phyloP scores from a whole-genome alignment of 2,888 invertebrate species.

The Linnaemya tessellans region DNA sequence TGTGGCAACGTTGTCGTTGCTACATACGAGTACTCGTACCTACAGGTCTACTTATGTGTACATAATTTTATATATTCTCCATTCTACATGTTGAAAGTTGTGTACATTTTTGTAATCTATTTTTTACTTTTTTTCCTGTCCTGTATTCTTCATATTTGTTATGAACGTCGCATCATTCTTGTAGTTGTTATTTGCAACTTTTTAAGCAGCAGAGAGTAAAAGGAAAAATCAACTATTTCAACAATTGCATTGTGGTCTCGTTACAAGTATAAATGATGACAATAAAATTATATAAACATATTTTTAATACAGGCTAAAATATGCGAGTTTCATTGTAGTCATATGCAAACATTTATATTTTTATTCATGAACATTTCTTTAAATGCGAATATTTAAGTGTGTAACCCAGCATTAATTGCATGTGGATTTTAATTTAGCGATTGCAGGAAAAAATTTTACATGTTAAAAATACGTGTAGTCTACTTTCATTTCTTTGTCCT shows the following conservation, averaged over 20 bases:
- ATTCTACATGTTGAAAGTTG: slow-evolving; percentile 35
- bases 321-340: slow-evolving; percentile 54
- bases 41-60: background rate
- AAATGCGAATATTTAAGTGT: background rate
- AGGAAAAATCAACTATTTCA: slow-evolving; percentile 40
- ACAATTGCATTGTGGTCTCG: slow-evolving; percentile 68
- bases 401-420: slow-evolving; percentile 19
- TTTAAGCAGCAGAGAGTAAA: background rate
- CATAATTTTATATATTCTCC: background rate
- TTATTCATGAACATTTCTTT: slow-evolving; percentile 22
- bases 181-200: slow-evolving; percentile 18
- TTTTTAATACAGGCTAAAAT: slow-evolving; percentile 60
- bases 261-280: slow-evolving; percentile 69
- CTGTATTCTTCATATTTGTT: slow-evolving; percentile 17
- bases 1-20: slow-evolving; percentile 51
- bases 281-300: slow-evolving; percentile 72
- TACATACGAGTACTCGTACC: no score
- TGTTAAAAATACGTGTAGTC: no score
- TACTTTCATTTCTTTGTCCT: no score
- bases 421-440: background rate
- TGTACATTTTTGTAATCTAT: background rate
- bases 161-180: slow-evolving; percentile 13
- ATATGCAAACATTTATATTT: slow-evolving; percentile 15
- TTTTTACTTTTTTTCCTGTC: background rate
- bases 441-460: background rate